A percentile compares a stretch with the other conserved stretches of the same genome.
Evolutionary conservation across 1,140 invertebrate genomes (phyloP).

Genomic region (Cydia fagiglandana): DNA sequence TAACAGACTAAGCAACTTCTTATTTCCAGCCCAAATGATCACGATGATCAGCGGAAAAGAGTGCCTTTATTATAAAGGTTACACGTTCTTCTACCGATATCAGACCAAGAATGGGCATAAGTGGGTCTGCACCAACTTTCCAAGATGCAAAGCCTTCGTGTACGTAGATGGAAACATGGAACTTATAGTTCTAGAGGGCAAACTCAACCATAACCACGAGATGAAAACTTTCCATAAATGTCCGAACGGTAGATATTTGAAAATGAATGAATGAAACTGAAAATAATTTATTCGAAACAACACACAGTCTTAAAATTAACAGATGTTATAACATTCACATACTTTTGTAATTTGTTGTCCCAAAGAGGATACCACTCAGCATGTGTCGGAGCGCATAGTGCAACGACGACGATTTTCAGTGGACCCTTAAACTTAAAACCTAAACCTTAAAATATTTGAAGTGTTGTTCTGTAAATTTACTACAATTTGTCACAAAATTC

Average conservation of each 20-base stretch:
- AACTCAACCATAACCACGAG: constrained; percentile 41
- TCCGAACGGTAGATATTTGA: constrained; percentile 45
- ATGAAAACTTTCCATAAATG: constrained; percentile 39
- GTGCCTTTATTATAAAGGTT: constrained; percentile 47
- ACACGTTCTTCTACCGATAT: constrained; percentile 59
- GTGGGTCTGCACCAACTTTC: constrained; percentile 58
- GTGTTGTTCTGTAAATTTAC: no score
- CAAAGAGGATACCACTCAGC: no score
- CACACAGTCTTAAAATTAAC: no score
- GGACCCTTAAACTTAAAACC: no score
- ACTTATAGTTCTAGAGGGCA: constrained; percentile 31
- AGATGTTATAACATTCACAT: no score
- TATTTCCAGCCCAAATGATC: constrained; percentile 48
- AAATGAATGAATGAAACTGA: not conserved
- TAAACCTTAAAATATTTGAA: no score
- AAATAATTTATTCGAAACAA: no score
- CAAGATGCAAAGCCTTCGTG: constrained; percentile 48
- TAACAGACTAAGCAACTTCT: not conserved
- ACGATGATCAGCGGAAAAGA: constrained; percentile 50
- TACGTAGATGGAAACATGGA: constrained; percentile 33
- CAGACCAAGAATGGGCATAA: constrained; percentile 45
- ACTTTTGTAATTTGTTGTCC: no score
- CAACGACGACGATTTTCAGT: no score
- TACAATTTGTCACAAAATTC: no score
- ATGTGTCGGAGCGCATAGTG: no score